Evolutionary conservation across 1,140 invertebrate species (phyloP), one percentile per base, ranked within the genome.

Genomic region (Pseudomyrmex dendroicus): DNA sequence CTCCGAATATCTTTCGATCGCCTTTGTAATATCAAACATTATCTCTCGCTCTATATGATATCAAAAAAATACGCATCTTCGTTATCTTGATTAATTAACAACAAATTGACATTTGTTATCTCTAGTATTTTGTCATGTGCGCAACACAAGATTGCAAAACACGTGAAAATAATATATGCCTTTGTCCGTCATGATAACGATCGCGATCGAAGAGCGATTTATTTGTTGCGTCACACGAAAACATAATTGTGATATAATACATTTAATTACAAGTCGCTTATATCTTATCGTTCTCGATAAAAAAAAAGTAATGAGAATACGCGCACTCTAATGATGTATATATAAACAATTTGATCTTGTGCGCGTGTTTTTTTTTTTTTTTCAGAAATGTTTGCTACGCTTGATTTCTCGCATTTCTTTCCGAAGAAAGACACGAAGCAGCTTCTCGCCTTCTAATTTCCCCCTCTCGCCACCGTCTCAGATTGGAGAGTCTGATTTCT

Each of bases 401-500:
- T 35, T 46, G 20, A 22, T 78, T 54, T 20, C 54, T 70, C 54
- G 22, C 66, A 57, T 70, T 48, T 78, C 76, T 48, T 68, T 15
- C 5, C 52, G 4, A 48, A 78, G 76, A 70, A 35, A 78, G 64
- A 78, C 64, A 70, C 35, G 20, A 68, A 70, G 15, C 52, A 78
- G 52, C 64, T 78, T 78, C 54, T 70, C 76, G 44, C 64, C 64
- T 78, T 80, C 64, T 70, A 80, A 80, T 80, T 59, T 72, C 66
- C 66, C 66, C 54, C 20, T 46, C n/a, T 22, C 17, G 2, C 20
- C 35, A 48, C 9, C 73, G 17, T 13, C 20, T 20, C 15, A 9
- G 66, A 80, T 70, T 80, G 76, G 66, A 80, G 66, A 80, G 76
- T 80, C 46, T 72, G 76, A 80, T 80, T 80, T 80, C 66, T 59